Evolutionary conservation across 2,888 invertebrate genomes (phyloP).

Genomic region (Ophion slaviceki): DNA sequence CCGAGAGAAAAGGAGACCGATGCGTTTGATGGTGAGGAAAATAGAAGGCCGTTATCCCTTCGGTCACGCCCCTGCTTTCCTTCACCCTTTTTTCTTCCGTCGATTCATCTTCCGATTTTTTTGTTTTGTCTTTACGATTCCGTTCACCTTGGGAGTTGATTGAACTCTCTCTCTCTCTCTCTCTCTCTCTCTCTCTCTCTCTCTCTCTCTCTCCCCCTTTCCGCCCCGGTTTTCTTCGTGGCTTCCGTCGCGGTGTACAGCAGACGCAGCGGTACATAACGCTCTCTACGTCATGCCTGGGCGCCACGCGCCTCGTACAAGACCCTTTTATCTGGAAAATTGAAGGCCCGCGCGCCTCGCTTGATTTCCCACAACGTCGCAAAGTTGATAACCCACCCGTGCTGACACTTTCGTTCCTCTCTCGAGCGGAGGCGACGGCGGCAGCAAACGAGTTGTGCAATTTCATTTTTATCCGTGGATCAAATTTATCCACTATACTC

Average conservation of each 20-base stretch:
- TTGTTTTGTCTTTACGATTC: slow-evolving; percentile 46
- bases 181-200: slow-evolving; percentile 16
- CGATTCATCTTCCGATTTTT: slow-evolving; percentile 1
- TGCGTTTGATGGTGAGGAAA: slow-evolving; percentile 49
- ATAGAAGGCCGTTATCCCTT: slow-evolving; percentile 42
- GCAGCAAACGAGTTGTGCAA: slow-evolving; percentile 61
- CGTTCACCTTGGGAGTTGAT: slow-evolving; percentile 60
- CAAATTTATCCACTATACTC: slow-evolving; percentile 60
- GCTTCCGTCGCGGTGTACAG: slow-evolving; percentile 21
- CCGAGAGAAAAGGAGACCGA: slow-evolving; percentile 45
- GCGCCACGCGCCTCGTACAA: slow-evolving; percentile 29
- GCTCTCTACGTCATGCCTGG: slow-evolving; percentile 10
- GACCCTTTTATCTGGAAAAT: slow-evolving; percentile 66
- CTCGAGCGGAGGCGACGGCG: not conserved
- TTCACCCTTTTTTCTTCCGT: slow-evolving; percentile 18
- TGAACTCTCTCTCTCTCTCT: slow-evolving; percentile 49
- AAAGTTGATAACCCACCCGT: slow-evolving; percentile 39
- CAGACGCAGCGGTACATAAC: slow-evolving; percentile 43
- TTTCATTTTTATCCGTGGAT: slow-evolving; percentile 63
- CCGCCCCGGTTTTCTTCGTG: not conserved
- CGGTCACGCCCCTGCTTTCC: slow-evolving; percentile 27
- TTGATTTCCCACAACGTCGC: slow-evolving; percentile 68
- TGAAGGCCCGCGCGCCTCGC: slow-evolving; percentile 54
- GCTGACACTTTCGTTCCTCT: not conserved
- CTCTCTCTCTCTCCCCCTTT: slow-evolving; percentile 4